These are phyloP conservation scores for Brachionus calyciflorus DNA, from an alignment of 1,140 invertebrate species.

Conservation along the genomic window DNA sequence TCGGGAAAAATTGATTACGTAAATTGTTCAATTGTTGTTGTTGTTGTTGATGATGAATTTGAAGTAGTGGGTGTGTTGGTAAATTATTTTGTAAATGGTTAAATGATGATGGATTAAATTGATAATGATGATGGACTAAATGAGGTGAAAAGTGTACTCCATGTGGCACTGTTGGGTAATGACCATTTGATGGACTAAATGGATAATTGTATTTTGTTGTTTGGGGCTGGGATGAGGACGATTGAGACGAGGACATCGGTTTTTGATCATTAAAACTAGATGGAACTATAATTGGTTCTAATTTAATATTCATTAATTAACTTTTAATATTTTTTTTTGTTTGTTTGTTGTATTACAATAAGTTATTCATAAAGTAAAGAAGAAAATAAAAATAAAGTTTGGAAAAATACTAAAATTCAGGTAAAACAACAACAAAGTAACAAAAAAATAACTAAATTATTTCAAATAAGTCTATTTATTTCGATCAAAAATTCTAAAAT, in stretches of 20 bases:
- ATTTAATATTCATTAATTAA: not conserved
- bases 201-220: not conserved
- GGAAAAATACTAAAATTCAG: too few relatives aligned
- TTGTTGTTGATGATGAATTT: not conserved
- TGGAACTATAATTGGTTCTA: not conserved
- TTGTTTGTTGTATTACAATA: too few relatives aligned
- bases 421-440: too few relatives aligned
- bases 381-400: too few relatives aligned
- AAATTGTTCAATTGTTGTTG: conserved; percentile 25
- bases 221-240: not conserved
- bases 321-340: too few relatives aligned
- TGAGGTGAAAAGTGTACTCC: not conserved
- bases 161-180: not conserved
- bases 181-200: conserved; percentile 1
- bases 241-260: conserved; percentile 18
- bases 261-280: conserved; percentile 12
- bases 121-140: not conserved
- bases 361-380: too few relatives aligned
- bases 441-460: too few relatives aligned
- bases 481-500: too few relatives aligned
- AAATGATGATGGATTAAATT: conserved; percentile 26
- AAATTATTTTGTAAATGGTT: not conserved
- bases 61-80: not conserved
- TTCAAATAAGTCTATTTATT: too few relatives aligned
- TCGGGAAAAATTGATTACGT: conserved; percentile 4